Percentiles rank a stretch among this genome's conserved stretches.
phyloP scores from a whole-genome alignment of 2,888 invertebrate genomes.

The Ypsolopha scabrella region DNA sequence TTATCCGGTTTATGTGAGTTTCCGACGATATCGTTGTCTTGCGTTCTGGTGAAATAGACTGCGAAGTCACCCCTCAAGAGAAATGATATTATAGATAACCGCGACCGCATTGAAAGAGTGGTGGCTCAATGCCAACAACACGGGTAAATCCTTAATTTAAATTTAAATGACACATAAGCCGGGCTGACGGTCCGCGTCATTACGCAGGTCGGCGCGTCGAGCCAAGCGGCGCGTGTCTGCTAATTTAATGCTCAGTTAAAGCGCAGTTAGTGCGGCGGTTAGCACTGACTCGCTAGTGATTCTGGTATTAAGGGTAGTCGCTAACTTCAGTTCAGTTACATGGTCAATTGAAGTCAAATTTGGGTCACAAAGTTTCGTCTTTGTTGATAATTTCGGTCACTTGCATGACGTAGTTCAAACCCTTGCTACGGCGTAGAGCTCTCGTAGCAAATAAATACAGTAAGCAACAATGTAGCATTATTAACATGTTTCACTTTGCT shows the following conservation, averaged over 20 bases:
- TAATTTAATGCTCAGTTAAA: slow-evolving; percentile 5
- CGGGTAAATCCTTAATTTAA: slow-evolving; percentile 63
- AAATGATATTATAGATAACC: slow-evolving; percentile 10
- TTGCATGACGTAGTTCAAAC: too few relatives aligned
- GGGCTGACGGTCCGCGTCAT: slow-evolving; percentile 33
- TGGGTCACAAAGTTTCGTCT: too few relatives aligned
- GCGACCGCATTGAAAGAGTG: slow-evolving; percentile 17
- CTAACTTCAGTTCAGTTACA: too few relatives aligned
- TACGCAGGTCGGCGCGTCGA: slow-evolving; percentile 13
- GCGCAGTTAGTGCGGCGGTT: slow-evolving; percentile 1
- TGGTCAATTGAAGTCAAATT: too few relatives aligned
- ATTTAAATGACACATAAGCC: slow-evolving; percentile 65
- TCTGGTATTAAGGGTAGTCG: neutral
- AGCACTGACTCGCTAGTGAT: neutral
- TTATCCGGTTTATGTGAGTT: neutral
- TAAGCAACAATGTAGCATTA: too few relatives aligned
- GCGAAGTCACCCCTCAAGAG: slow-evolving; percentile 7
- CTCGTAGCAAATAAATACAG: too few relatives aligned
- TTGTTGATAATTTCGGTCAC: too few relatives aligned
- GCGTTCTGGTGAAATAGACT: neutral
- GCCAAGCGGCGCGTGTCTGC: neutral
- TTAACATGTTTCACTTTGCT: too few relatives aligned
- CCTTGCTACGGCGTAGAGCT: too few relatives aligned
- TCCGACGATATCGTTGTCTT: neutral
- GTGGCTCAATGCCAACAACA: slow-evolving; percentile 24